Percentiles rank a stretch among this genome's conserved stretches.
Conservation (phyloP, 2,113 vertebrate genomes). For the Pelodiscus sinensis region DNA sequence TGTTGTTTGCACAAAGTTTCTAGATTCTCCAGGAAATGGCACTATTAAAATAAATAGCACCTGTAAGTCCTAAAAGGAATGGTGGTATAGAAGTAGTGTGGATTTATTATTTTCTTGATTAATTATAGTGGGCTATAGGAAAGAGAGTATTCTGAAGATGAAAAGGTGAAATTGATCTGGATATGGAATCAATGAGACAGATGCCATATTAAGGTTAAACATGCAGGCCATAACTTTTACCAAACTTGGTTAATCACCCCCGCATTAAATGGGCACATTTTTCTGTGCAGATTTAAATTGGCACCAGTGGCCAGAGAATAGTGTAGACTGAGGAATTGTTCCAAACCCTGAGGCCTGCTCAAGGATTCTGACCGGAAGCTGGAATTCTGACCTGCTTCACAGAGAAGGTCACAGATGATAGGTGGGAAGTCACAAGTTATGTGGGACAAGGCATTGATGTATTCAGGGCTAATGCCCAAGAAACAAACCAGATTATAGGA, state of each 20-base stretch:
- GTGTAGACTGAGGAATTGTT: neutral
- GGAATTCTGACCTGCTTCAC: too few relatives aligned
- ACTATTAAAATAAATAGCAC: neutral
- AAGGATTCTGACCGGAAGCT: too few relatives aligned
- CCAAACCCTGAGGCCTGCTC: too few relatives aligned
- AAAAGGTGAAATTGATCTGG: neutral
- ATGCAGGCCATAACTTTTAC: too few relatives aligned
- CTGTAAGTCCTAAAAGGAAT: neutral
- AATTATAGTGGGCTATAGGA: neutral
- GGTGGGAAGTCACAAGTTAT: neutral
- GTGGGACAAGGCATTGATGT: neutral
- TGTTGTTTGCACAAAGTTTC: neutral
- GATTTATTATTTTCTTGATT: neutral
- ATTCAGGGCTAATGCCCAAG: too few relatives aligned
- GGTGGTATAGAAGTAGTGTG: neutral
- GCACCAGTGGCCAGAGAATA: neutral
- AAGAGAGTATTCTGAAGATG: neutral
- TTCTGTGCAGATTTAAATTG: too few relatives aligned
- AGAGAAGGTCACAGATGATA: neutral
- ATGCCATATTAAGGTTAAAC: too few relatives aligned
- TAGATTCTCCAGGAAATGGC: neutral
- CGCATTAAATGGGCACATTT: too few relatives aligned
- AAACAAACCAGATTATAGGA: too few relatives aligned
- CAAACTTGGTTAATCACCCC: too few relatives aligned
- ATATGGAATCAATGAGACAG: neutral